phyloP scores from a whole-genome alignment of 2,797 vertebrate species.

The Caiman crocodilus region DNA sequence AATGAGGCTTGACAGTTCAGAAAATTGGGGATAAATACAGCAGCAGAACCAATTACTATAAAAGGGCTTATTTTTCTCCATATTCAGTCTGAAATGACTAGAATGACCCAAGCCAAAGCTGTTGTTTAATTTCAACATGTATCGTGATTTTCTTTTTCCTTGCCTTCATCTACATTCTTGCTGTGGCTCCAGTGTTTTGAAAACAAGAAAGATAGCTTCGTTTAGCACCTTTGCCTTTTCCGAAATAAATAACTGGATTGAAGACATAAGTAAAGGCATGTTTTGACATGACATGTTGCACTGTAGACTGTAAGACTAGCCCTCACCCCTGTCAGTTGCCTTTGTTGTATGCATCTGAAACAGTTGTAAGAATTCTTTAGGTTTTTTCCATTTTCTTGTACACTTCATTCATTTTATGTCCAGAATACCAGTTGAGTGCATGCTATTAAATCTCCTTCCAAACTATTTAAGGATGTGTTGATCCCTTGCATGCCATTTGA shows the following conservation, averaged over 20 bases:
- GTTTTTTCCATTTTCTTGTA: background rate
- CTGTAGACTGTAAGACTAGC: accelerated
- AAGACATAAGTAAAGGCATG: background rate
- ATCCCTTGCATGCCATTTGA: background rate
- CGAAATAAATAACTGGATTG: background rate
- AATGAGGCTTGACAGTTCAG: conserved; percentile 55
- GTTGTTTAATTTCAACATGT: background rate
- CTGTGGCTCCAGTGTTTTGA: background rate
- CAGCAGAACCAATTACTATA: conserved; percentile 46
- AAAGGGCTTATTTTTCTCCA: background rate
- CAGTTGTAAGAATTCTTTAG: background rate
- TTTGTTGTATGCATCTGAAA: background rate
- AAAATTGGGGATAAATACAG: conserved; percentile 60
- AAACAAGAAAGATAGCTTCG: background rate
- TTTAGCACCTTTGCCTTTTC: background rate
- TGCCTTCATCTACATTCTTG: background rate
- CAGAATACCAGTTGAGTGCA: background rate
- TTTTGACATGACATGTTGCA: background rate
- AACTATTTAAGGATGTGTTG: background rate
- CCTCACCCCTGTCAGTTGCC: background rate
- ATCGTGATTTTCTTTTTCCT: background rate
- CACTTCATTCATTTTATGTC: background rate
- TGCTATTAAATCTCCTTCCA: background rate
- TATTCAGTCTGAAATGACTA: background rate
- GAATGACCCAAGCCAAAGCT: background rate